Percentiles rank a stretch among this genome's conserved stretches.
Evolutionary conservation across 2,113 vertebrate genomes (phyloP).

Genomic region (Gorilla gorilla): DNA sequence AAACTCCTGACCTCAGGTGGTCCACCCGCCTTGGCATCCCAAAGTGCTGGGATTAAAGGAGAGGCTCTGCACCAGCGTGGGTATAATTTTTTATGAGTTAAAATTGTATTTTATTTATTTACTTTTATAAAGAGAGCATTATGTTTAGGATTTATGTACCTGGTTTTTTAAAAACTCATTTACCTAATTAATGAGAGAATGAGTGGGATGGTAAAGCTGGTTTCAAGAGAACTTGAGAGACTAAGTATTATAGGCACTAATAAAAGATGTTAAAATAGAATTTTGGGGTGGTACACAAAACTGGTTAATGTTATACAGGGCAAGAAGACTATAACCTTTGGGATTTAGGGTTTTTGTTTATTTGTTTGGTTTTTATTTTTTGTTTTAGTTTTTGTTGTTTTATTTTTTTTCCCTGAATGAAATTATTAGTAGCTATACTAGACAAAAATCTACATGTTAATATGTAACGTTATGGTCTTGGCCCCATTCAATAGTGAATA

Average conservation of each 20-base stretch:
- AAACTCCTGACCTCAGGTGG: no score
- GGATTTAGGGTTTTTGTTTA: neutral
- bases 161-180: neutral
- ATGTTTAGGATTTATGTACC: neutral
- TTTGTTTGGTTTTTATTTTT: neutral
- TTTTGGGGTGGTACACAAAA: neutral
- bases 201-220: neutral
- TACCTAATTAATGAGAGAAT: neutral
- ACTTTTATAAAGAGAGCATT: neutral
- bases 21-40: no score
- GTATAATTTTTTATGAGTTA: neutral
- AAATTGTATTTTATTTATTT: neutral
- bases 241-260: neutral
- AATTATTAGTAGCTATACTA: neutral
- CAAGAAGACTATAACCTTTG: neutral
- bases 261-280: neutral
- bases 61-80: no score
- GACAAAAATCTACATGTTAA: neutral
- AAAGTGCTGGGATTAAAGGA: no score
- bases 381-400: neutral
- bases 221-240: neutral
- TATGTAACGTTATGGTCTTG: neutral
- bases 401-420: neutral
- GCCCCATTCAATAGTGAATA: neutral
- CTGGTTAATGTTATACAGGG: neutral